phyloP scores from a whole-genome alignment of 2,797 vertebrate genomes.

The Poeciliopsis paucimaculata region DNA sequence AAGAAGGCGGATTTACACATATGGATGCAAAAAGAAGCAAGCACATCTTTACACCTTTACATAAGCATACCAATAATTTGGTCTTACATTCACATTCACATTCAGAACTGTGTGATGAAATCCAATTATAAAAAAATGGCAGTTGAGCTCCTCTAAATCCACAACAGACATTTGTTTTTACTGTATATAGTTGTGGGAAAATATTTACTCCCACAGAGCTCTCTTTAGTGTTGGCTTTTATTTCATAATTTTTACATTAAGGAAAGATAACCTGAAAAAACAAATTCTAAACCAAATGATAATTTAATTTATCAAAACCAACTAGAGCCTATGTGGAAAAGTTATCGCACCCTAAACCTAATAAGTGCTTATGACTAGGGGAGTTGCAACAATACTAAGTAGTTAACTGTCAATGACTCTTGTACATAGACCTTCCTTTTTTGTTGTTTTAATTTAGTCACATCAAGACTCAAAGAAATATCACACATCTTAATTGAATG shows the following conservation, averaged over 20 bases:
- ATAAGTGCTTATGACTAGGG: not conserved
- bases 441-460: not conserved
- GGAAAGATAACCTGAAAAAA: not conserved
- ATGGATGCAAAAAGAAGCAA: slow-evolving; percentile 8
- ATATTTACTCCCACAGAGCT: not conserved
- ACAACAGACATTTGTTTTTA: slow-evolving; percentile 35
- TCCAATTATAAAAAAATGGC: slow-evolving; percentile 47
- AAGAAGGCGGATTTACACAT: slow-evolving; percentile 20
- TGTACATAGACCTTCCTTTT: not conserved
- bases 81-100: slow-evolving; percentile 1
- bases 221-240: not conserved
- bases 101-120: slow-evolving; percentile 35
- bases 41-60: slow-evolving; percentile 25
- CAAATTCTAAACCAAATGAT: not conserved
- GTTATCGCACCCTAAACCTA: not conserved
- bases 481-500: not conserved
- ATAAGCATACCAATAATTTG: slow-evolving; percentile 15
- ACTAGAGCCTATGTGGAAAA: not conserved
- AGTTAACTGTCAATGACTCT: not conserved
- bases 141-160: slow-evolving; percentile 40
- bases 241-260: not conserved
- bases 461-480: not conserved
- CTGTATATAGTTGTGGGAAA: not conserved
- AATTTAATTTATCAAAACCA: not conserved
- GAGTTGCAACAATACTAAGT: not conserved